Base-by-base conservation (phyloP, 2,113 vertebrate species). In the Tichodroma muraria region DNA sequence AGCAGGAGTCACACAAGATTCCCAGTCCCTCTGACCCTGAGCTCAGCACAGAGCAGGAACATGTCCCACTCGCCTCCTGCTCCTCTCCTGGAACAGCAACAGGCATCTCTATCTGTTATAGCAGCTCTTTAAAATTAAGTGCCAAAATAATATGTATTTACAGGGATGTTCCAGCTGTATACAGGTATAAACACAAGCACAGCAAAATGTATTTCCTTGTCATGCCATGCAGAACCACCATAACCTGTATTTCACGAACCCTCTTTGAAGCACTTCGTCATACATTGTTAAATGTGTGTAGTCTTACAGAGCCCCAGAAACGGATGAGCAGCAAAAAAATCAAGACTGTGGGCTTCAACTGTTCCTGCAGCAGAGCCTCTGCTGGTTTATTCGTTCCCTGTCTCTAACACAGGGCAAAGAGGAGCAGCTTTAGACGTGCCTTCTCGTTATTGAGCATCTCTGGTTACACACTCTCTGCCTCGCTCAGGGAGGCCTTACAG, bases 381-480 rank as follows among this genome's bases (percentile, higher is more conserved):
- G 33, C 37, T 40, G 49, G 9, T 69, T 79, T n/a, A 56, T 19
- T 70, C 72, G 57, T 52, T 78, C 33, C 31, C 19, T 40, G 60
- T n/a, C 31, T 69, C 35, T 47, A 61, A 44, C 27, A 38, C 16
- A 50, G 40, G 64, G 45, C 33, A 35, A 50, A 59, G 31, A 80
- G 42, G 1, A 70, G 20, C 21, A 72, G 50, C 18, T 59, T 45
- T 45, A 72, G 35, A 37, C 17, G 13, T 11, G 13, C 23, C 47
- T 73, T 38, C 72, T 59, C 2, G 0, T 25, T 30, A 8, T 2
- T 22, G n/a, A 78, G 40, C n/a, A 44, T 10, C 57, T 44, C 35
- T 19, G 44, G 47, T 23, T 30, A 37, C 0, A 0, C 2, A 15
- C 2, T 19, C 33, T 64, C 68, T 25, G 2, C 30, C 35, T 15